A percentile compares a stretch with the other conserved stretches of the same genome.
Evolutionary conservation across 2,888 invertebrate genomes (phyloP).

Genomic region (Amiota communis): DNA sequence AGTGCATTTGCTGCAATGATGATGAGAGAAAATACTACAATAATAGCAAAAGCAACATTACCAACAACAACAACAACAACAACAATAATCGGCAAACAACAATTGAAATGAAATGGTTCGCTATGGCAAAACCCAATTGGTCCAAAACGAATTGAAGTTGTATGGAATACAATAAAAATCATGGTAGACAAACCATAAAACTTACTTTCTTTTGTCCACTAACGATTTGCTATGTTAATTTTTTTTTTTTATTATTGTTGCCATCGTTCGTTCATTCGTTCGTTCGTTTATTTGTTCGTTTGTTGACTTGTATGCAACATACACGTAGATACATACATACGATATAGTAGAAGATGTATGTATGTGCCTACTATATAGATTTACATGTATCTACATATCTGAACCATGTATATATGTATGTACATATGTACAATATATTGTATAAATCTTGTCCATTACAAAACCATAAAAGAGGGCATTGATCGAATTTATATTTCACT

Average conservation of each 20-base stretch:
- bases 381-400: background rate
- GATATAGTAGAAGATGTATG: no score
- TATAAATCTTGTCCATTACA: background rate
- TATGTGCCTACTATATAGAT: background rate
- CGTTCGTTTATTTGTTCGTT: no score
- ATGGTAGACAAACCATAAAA: slow-evolving; percentile 20
- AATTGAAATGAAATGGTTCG: no score
- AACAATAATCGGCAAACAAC: background rate
- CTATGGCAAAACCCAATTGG: background rate
- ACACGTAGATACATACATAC: background rate
- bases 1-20: background rate
- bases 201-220: slow-evolving; percentile 43
- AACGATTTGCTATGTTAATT: slow-evolving; percentile 17
- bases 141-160: background rate
- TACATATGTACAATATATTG: no score
- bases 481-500: slow-evolving; percentile 51
- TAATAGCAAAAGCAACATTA: background rate
- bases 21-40: background rate
- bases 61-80: background rate
- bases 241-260: background rate
- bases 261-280: background rate
- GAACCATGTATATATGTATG: background rate
- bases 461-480: slow-evolving; percentile 43
- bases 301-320: background rate
- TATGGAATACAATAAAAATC: background rate